Percentiles rank a stretch among this genome's conserved stretches.
These are phyloP conservation scores for Trilocha varians DNA, from an alignment of 2,888 invertebrate genomes.

Conservation along the genomic window DNA sequence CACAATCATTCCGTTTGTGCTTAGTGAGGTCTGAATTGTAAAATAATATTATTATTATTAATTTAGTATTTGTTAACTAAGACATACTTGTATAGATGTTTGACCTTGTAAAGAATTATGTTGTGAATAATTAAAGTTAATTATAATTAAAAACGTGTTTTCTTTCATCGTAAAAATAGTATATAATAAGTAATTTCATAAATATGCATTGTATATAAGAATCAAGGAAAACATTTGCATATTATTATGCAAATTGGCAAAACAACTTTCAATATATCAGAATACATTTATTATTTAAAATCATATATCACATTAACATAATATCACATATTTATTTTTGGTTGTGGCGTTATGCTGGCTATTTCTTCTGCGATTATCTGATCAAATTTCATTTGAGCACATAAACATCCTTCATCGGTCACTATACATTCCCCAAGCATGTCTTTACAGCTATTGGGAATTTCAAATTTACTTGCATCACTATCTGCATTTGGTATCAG, in stretches of 20 bases:
- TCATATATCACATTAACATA: too few species aligned
- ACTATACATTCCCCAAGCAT: conserved; percentile 58
- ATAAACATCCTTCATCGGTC: conserved; percentile 52
- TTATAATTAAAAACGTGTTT: conserved; percentile 33
- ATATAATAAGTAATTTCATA: too few species aligned
- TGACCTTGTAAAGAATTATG: conserved; percentile 69
- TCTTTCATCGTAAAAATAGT: too few species aligned
- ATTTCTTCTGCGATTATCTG: conserved; percentile 50
- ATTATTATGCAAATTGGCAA: too few species aligned
- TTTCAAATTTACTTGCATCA: conserved; percentile 9
- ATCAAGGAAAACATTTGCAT: too few species aligned
- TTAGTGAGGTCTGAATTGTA: conserved; percentile 64
- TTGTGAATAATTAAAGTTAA: conserved; percentile 71
- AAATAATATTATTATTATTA: conserved; percentile 47
- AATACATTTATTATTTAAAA: too few species aligned
- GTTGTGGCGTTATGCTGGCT: conserved; percentile 54
- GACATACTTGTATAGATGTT: conserved; percentile 72
- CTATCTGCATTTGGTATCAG: conserved; percentile 20
- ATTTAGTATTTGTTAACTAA: conserved; percentile 65
- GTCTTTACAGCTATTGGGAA: conserved; percentile 53
- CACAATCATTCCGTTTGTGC: conserved; percentile 51
- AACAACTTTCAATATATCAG: too few species aligned
- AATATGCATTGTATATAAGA: too few species aligned
- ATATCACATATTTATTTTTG: conserved; percentile 17
- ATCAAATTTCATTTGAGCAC: conserved; percentile 52